phyloP scores from a whole-genome alignment of 1,140 invertebrate genomes.

The Temnothorax longispinosus region DNA sequence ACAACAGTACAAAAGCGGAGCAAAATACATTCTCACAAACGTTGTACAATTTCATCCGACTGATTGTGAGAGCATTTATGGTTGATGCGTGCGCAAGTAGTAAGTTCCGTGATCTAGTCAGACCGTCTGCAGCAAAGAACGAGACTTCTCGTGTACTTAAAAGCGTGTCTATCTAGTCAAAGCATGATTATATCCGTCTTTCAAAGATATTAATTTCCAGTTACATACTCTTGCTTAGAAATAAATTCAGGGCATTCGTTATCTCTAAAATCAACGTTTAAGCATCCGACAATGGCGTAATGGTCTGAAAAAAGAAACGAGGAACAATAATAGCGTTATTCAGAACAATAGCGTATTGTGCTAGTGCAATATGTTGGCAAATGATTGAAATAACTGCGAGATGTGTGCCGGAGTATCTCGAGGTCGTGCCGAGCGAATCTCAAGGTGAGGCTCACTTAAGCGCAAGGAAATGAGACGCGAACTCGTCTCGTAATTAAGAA shows the following conservation, averaged over 20 bases:
- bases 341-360: not conserved
- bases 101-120: constrained; percentile 45
- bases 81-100: constrained; percentile 43
- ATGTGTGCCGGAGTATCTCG: not conserved
- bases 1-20: not conserved
- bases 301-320: not conserved
- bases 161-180: not conserved
- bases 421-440: not conserved
- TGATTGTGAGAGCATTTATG: not conserved
- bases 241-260: not conserved
- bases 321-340: constrained; percentile 14
- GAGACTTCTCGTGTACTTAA: not conserved
- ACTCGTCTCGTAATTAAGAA: constrained; percentile 40
- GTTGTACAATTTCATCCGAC: not conserved
- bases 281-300: not conserved
- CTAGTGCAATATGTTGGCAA: not conserved
- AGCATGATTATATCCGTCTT: not conserved
- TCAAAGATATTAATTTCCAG: not conserved
- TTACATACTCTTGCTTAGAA: not conserved
- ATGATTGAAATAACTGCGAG: constrained; percentile 1
- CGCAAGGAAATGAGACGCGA: constrained; percentile 40
- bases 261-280: not conserved
- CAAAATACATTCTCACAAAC: not conserved
- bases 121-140: constrained; percentile 3
- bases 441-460: constrained; percentile 27